A percentile compares a stretch with the other conserved stretches of the same genome.
phyloP scores from a whole-genome alignment of 2,797 vertebrate species.

The Cirrhinus molitorella region DNA sequence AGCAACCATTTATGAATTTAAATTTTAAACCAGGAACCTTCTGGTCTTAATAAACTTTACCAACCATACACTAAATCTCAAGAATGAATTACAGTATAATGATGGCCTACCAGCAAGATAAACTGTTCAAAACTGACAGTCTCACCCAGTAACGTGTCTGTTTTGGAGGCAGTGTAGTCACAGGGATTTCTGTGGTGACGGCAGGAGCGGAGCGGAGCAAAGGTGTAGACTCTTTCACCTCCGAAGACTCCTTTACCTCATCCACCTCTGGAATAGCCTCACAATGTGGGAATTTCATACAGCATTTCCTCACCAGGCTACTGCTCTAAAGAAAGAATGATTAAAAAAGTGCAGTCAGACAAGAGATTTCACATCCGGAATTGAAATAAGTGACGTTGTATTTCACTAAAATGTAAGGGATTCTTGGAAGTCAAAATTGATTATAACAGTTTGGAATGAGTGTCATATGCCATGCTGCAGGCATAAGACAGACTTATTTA shows the following conservation, averaged over 20 bases:
- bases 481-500: not conserved
- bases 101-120: not conserved
- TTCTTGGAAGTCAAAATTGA: not conserved
- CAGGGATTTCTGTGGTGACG: constrained; percentile 59
- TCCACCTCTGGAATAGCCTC: constrained; percentile 67
- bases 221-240: constrained; percentile 63
- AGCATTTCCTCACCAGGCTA: constrained; percentile 55
- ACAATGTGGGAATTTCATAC: constrained; percentile 62
- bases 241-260: constrained; percentile 64
- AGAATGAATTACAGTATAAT: not conserved
- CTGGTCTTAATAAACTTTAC: not conserved
- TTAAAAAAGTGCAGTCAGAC: not conserved
- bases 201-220: constrained; percentile 60
- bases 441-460: not conserved
- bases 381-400: not conserved
- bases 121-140: not conserved
- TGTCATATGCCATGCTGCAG: not conserved
- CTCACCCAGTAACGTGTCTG: constrained; percentile 82
- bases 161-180: not conserved
- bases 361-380: not conserved
- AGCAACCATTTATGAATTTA: too few relatives aligned
- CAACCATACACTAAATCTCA: not conserved
- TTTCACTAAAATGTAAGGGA: not conserved
- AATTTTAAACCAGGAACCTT: not conserved
- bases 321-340: constrained; percentile 59